These are phyloP conservation scores for Diplazon laetatorius DNA, from an alignment of 2,888 invertebrate species.

Conservation along the genomic window DNA sequence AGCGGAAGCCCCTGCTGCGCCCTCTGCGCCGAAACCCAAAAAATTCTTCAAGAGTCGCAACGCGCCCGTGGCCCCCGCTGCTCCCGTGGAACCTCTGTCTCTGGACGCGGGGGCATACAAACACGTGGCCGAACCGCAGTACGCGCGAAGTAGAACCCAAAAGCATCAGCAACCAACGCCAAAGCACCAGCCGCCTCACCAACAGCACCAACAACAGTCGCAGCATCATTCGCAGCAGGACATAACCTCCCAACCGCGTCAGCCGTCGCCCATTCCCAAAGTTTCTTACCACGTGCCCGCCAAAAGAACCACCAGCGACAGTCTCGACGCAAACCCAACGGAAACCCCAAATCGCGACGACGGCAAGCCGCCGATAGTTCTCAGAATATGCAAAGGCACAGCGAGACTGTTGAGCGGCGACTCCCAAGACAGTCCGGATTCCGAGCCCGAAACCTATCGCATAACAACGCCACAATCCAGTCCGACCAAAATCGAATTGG, in stretches of 20 bases:
- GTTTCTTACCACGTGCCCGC: conserved; percentile 78
- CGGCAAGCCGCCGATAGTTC: conserved; percentile 90
- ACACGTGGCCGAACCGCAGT: conserved; percentile 80
- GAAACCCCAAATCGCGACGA: conserved; percentile 75
- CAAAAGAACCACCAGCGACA: conserved; percentile 80
- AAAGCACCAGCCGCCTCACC: conserved; percentile 66
- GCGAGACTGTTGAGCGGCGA: conserved; percentile 83
- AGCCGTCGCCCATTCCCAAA: conserved; percentile 82
- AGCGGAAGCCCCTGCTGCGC: conserved; percentile 84
- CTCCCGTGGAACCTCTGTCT: conserved; percentile 58
- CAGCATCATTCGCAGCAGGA: conserved; percentile 8
- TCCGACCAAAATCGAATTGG: conserved; percentile 72
- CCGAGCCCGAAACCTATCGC: conserved; percentile 76
- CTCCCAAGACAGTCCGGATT: conserved; percentile 69
- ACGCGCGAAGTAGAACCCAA: conserved; percentile 71
- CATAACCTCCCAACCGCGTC: conserved; percentile 68
- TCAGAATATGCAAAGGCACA: conserved; percentile 92
- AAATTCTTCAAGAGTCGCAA: conserved; percentile 96
- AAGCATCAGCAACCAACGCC: conserved; percentile 67
- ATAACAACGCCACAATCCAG: conserved; percentile 75
- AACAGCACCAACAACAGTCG: conserved; percentile 15
- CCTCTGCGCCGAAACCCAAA: conserved; percentile 88
- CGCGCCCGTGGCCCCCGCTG: conserved; percentile 84
- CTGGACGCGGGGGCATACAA: conserved; percentile 76
- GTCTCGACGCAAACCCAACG: conserved; percentile 67